These are phyloP conservation scores for Caenorhabditis japonica DNA, from an alignment of 2,888 invertebrate genomes.

Conservation along the genomic window DNA sequence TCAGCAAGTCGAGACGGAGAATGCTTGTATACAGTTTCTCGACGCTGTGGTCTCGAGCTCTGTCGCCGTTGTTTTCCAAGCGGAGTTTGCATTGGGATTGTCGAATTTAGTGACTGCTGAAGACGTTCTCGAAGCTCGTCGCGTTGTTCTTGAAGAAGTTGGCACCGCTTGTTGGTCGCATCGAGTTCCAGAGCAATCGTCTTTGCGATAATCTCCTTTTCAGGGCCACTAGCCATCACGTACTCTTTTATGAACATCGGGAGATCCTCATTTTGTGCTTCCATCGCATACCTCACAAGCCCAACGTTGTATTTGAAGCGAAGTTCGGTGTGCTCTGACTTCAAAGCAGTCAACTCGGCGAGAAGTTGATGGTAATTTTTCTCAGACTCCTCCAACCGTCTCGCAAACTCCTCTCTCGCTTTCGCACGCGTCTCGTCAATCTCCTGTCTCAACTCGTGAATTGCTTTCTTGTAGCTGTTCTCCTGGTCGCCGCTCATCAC, in stretches of 20 bases:
- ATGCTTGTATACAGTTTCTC: constrained; percentile 37
- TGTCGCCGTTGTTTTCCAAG: constrained; percentile 1
- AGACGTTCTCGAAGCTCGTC: not conserved
- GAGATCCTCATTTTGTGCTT: not conserved
- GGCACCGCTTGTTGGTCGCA: constrained; percentile 7
- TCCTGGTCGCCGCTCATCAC: constrained; percentile 78
- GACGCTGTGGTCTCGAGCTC: constrained; percentile 23
- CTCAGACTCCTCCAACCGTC: constrained; percentile 5
- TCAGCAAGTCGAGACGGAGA: constrained; percentile 19
- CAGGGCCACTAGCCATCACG: not conserved
- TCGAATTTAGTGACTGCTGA: constrained; percentile 12
- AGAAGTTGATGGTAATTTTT: constrained; percentile 1
- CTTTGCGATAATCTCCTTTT: not conserved
- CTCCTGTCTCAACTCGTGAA: constrained; percentile 72
- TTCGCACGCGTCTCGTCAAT: constrained; percentile 21
- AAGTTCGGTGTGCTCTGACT: constrained; percentile 22
- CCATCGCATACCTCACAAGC: constrained; percentile 19
- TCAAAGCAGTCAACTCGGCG: constrained; percentile 4
- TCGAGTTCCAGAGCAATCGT: constrained; percentile 28
- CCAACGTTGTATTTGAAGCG: constrained; percentile 18
- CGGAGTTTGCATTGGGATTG: constrained; percentile 24
- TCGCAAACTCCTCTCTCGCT: constrained; percentile 8
- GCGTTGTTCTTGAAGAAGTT: constrained; percentile 11
- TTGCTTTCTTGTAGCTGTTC: constrained; percentile 76
- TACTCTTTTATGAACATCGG: not conserved